Evolutionary conservation across 1,140 invertebrate species (phyloP).

Genomic region (Caenorhabditis latens): DNA sequence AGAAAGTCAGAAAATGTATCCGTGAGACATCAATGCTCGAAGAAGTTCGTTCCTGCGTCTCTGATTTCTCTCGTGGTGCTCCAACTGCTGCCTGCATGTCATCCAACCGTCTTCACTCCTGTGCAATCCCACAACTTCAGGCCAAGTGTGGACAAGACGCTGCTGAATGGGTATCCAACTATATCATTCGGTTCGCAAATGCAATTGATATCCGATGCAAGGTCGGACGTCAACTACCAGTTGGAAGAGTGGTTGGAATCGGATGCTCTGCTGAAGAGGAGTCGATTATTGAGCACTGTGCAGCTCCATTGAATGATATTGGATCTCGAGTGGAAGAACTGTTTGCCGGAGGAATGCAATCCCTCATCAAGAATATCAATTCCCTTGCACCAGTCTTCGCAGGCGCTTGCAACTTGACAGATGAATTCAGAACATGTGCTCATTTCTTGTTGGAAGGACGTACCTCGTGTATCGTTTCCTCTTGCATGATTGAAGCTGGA

Average conservation of each 20-base stretch:
- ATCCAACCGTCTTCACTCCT: slow-evolving; percentile 71
- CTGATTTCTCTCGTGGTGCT: slow-evolving; percentile 73
- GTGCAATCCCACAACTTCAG: slow-evolving; percentile 68
- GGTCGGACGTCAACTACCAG: slow-evolving; percentile 60
- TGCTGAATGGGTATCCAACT: slow-evolving; percentile 68
- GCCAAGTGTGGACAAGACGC: slow-evolving; percentile 51
- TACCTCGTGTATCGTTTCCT: slow-evolving; percentile 71
- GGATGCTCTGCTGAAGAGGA: slow-evolving; percentile 71
- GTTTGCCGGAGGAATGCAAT: slow-evolving; percentile 75
- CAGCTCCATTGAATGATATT: slow-evolving; percentile 73
- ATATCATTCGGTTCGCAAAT: slow-evolving; percentile 70
- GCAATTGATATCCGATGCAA: slow-evolving; percentile 73
- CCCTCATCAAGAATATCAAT: slow-evolving; percentile 76
- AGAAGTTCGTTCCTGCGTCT: slow-evolving; percentile 72
- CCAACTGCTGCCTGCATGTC: slow-evolving; percentile 74
- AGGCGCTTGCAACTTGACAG: slow-evolving; percentile 72
- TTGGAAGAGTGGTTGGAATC: slow-evolving; percentile 64
- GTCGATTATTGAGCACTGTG: slow-evolving; percentile 74
- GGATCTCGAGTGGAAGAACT: slow-evolving; percentile 70
- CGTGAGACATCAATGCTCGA: slow-evolving; percentile 66
- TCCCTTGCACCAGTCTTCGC: slow-evolving; percentile 75
- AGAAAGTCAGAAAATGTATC: slow-evolving; percentile 70
- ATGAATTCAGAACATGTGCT: slow-evolving; percentile 61
- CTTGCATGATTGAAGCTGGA: slow-evolving; percentile 74
- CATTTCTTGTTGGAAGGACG: slow-evolving; percentile 45